These are phyloP conservation scores for Helicoverpa armigera DNA, from an alignment of 1,140 invertebrate genomes.

Conservation along the genomic window DNA sequence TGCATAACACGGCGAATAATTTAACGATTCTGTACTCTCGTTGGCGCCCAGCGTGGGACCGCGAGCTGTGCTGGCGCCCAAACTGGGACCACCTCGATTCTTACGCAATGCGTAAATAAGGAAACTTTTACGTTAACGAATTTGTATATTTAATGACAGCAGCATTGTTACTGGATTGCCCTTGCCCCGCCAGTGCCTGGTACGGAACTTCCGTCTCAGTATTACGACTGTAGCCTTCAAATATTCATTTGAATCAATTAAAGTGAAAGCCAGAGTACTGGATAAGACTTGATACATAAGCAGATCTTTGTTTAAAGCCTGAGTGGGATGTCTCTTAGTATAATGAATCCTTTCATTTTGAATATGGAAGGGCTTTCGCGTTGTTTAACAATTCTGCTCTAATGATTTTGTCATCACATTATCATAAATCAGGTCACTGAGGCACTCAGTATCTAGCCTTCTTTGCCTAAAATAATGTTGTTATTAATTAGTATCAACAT, in stretches of 20 bases:
- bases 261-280: constrained; percentile 19
- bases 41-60: constrained; percentile 20
- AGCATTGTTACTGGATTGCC: constrained; percentile 30
- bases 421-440: background rate
- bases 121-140: constrained; percentile 50
- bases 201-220: constrained; percentile 40
- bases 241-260: constrained; percentile 53
- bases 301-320: too few relatives aligned
- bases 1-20: constrained; percentile 34
- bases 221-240: constrained; percentile 48
- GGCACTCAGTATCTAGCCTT: too few relatives aligned
- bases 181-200: constrained; percentile 41
- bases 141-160: constrained; percentile 51
- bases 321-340: background rate
- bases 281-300: background rate
- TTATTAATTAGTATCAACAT: background rate
- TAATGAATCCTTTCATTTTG: background rate
- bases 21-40: background rate
- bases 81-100: constrained; percentile 19
- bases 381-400: background rate
- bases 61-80: constrained; percentile 17
- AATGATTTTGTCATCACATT: background rate
- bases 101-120: constrained; percentile 49
- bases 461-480: too few relatives aligned
- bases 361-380: background rate